Conservation (phyloP, 2,797 vertebrate species). For the Bucorvus abyssinicus region DNA sequence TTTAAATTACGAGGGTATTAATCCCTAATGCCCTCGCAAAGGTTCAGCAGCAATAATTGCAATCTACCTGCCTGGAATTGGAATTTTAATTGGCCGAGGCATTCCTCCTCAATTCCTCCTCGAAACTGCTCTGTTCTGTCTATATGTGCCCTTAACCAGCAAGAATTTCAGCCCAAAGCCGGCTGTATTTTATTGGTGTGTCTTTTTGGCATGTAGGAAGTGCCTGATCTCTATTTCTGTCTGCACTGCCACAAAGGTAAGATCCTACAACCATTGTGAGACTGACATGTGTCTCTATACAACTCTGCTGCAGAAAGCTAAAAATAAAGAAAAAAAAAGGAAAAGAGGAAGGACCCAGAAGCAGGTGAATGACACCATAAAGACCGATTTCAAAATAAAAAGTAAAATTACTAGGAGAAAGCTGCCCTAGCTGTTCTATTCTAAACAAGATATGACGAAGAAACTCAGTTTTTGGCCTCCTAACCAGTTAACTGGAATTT, state of each 20-base stretch:
- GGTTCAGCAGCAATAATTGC: neutral
- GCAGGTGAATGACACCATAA: neutral
- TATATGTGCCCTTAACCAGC: neutral
- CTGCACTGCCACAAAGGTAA: neutral
- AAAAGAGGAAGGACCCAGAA: neutral
- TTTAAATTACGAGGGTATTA: neutral
- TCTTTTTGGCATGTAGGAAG: neutral
- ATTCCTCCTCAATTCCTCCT: neutral
- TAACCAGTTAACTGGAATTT: neutral
- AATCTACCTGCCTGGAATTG: neutral
- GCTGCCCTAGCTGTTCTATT: neutral
- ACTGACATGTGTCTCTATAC: fast-evolving
- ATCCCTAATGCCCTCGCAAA: neutral
- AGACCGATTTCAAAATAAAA: neutral
- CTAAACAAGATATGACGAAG: neutral
- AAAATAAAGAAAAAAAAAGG: neutral
- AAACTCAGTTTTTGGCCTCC: neutral
- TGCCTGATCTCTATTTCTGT: neutral
- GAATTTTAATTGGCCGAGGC: neutral
- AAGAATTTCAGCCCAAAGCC: neutral
- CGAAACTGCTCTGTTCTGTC: neutral
- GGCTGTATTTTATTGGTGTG: neutral
- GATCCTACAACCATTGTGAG: neutral
- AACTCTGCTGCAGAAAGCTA: neutral
- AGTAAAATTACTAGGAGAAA: neutral